Conservation (phyloP, 2,113 vertebrate species). For the Willisornis vidua region DNA sequence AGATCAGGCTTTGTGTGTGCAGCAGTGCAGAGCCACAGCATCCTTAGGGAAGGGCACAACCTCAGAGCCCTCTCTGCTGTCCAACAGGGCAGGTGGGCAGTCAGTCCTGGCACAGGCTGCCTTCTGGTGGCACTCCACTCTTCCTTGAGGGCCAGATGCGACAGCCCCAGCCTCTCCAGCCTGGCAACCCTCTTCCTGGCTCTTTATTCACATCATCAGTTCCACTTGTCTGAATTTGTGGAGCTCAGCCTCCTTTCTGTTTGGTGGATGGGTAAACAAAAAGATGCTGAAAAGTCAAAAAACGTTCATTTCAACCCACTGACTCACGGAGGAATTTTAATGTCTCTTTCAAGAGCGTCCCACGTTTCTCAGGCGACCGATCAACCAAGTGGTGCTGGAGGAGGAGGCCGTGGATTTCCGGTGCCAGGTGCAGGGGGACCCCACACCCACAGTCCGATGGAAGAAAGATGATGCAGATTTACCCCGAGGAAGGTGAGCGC, state of each 20-base stretch:
- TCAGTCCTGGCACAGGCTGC: neutral
- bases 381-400: conserved; percentile 97
- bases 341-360: conserved; percentile 86
- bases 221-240: conserved; percentile 6
- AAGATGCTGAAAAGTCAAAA: conserved; percentile 26
- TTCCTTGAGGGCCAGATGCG: rapidly evolving
- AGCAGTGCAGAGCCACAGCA: rapidly evolving
- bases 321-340: conserved; percentile 32
- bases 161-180: neutral
- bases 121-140: neutral
- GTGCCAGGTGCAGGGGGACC: conserved; percentile 95
- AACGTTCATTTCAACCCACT: neutral
- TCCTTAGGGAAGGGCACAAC: rapidly evolving
- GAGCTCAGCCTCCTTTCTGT: conserved; percentile 4
- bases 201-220: neutral
- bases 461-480: conserved; percentile 93
- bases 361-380: conserved; percentile 92
- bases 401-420: conserved; percentile 94
- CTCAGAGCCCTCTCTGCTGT: rapidly evolving
- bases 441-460: conserved; percentile 95
- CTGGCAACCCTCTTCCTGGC: neutral
- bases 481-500: conserved; percentile 89
- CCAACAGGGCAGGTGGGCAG: neutral
- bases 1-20: rapidly evolving
- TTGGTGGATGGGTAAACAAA: neutral